Evolutionary conservation across 2,888 invertebrate species (phyloP).

Genomic region (Apeira syringaria): DNA sequence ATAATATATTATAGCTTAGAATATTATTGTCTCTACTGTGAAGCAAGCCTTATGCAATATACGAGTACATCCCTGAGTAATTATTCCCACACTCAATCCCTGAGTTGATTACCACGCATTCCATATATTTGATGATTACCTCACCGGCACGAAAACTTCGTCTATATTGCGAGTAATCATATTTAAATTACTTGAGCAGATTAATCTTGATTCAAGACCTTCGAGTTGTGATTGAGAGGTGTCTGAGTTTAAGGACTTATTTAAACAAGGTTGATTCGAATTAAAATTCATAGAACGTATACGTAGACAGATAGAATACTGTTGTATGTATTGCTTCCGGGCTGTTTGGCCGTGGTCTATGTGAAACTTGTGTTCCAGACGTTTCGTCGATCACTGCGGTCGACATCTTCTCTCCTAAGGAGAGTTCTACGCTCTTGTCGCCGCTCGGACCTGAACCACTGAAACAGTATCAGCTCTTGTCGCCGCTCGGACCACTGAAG

Average conservation of each 20-base stretch:
- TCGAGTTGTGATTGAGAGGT: slow-evolving; percentile 23
- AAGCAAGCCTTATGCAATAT: slow-evolving; percentile 6
- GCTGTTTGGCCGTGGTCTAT: no score
- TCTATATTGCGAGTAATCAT: slow-evolving; percentile 40
- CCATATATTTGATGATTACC: slow-evolving; percentile 60
- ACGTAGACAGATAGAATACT: no score
- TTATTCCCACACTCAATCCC: slow-evolving; percentile 53
- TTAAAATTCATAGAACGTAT: no score
- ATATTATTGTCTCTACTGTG: slow-evolving; percentile 3
- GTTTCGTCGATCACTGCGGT: no score
- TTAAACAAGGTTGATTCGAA: slow-evolving; percentile 5
- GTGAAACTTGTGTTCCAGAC: no score
- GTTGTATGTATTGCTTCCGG: no score
- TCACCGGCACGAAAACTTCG: slow-evolving; percentile 33
- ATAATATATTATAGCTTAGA: no score
- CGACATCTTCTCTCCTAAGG: no score
- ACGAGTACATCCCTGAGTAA: slow-evolving; percentile 40
- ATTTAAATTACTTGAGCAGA: slow-evolving; percentile 23
- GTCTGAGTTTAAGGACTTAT: slow-evolving; percentile 5
- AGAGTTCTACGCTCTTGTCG: no score
- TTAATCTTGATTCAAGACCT: slow-evolving; percentile 27
- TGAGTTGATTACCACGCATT: slow-evolving; percentile 57
- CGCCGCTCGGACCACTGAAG: no score
- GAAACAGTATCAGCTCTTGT: no score
- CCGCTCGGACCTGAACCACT: no score